Evolutionary conservation across 2,888 invertebrate genomes (phyloP).

Genomic region (Netelia melanura): DNA sequence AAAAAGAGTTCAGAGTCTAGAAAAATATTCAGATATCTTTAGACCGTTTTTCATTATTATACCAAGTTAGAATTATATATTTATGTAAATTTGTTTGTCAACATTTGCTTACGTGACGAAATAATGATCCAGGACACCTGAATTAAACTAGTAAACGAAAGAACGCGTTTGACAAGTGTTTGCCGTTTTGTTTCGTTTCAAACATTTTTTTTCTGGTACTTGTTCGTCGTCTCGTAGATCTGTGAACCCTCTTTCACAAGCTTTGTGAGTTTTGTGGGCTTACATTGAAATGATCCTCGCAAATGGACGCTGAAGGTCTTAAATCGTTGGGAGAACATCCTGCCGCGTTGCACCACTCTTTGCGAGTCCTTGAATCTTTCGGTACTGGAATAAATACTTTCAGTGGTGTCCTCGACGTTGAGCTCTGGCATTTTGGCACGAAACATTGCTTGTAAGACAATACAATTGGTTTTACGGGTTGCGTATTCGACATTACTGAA

Average conservation of each 20-base stretch:
- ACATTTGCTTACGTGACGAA: no score
- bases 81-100: no score
- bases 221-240: background rate
- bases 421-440: conserved; percentile 27
- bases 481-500: background rate
- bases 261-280: background rate
- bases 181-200: background rate
- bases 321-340: conserved; percentile 6
- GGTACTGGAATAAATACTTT: conserved; percentile 28
- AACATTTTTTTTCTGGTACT: background rate
- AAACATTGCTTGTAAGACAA: conserved; percentile 30
- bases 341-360: conserved; percentile 26
- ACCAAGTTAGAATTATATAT: no score
- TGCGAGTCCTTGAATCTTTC: background rate
- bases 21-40: no score
- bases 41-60: no score
- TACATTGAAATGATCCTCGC: conserved; percentile 37
- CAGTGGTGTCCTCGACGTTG: conserved; percentile 6
- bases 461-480: background rate
- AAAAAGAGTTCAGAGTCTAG: background rate
- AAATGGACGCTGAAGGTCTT: background rate
- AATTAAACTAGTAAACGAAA: no score
- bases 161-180: background rate
- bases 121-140: no score
- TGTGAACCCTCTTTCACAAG: background rate